phyloP scores from a whole-genome alignment of 2,888 invertebrate genomes.

The Eilema griseolum region DNA sequence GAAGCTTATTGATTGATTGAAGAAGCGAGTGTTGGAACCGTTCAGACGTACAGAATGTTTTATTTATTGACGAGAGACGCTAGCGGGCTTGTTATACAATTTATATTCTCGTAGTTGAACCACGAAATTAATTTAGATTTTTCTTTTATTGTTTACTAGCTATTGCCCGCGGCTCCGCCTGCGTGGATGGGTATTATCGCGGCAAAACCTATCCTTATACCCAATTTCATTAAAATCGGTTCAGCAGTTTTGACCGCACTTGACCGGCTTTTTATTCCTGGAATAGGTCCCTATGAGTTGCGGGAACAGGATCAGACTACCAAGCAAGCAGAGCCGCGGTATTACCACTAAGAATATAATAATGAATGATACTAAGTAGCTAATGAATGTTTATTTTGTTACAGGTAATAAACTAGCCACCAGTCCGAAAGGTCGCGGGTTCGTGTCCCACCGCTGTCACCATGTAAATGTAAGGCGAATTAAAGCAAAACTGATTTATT shows the following conservation, averaged over 20 bases:
- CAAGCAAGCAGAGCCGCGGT: too few relatives aligned
- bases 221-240: too few relatives aligned
- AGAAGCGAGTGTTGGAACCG: neutral
- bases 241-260: too few relatives aligned
- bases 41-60: neutral
- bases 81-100: neutral
- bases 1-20: conserved; percentile 18
- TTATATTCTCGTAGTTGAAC: neutral
- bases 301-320: too few relatives aligned
- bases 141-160: too few relatives aligned
- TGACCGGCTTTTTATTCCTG: too few relatives aligned
- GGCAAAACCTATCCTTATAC: too few relatives aligned
- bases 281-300: too few relatives aligned
- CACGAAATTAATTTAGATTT: neutral
- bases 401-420: neutral
- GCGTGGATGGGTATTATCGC: too few relatives aligned
- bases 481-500: neutral
- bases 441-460: neutral
- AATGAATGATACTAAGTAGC: neutral
- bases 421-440: neutral
- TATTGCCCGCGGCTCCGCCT: too few relatives aligned
- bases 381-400: conserved; percentile 1
- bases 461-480: neutral
- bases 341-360: too few relatives aligned
- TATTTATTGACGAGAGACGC: neutral